Conservation (phyloP, 2,113 vertebrate species). For the Camelus dromedarius region DNA sequence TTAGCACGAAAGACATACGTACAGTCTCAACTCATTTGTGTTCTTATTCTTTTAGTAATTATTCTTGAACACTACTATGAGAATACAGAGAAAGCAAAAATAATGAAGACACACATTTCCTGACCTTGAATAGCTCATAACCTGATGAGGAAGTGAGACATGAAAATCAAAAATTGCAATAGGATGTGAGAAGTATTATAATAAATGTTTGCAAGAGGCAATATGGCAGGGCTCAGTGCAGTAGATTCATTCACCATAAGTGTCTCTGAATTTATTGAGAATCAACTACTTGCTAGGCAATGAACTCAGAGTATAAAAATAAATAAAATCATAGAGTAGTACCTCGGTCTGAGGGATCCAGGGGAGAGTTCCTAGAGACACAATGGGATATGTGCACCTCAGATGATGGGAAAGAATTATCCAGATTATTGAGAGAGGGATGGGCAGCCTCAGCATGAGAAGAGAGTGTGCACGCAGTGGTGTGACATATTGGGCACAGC, state of each 20-base stretch:
- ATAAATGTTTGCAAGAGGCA: neutral
- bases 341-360: neutral
- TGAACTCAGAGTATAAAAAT: neutral
- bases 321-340: neutral
- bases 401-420: neutral
- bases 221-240: neutral
- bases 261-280: neutral
- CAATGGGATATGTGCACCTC: neutral
- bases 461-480: too few relatives aligned
- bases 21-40: neutral
- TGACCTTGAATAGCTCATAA: neutral
- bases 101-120: neutral
- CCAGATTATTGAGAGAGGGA: neutral
- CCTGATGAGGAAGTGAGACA: neutral
- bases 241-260: neutral
- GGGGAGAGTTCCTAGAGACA: neutral
- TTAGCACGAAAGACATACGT: neutral
- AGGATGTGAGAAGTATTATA: neutral
- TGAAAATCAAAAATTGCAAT: neutral
- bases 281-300: neutral
- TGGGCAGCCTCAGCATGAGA: neutral
- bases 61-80: neutral
- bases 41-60: neutral
- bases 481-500: neutral
- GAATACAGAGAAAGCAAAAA: neutral